phyloP scores from a whole-genome alignment of 2,888 invertebrate genomes.

The Dyspetes luteomarginatus region DNA sequence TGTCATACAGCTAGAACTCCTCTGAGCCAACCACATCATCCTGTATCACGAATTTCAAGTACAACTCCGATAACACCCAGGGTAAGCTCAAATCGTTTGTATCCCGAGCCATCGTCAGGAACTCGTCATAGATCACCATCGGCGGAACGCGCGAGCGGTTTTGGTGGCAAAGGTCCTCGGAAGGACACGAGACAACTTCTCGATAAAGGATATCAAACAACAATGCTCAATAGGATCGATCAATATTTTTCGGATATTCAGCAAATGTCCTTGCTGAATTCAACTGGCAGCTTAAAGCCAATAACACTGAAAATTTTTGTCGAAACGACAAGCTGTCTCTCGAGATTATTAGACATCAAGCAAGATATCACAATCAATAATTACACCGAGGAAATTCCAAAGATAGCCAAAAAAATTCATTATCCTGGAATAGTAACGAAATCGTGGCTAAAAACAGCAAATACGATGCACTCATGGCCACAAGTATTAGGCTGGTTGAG shows the following conservation, averaged over 20 bases:
- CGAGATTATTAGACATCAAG: constrained; percentile 74
- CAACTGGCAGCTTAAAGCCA: constrained; percentile 77
- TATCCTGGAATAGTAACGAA: constrained; percentile 86
- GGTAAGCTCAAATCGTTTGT: constrained; percentile 21
- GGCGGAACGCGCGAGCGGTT: constrained; percentile 74
- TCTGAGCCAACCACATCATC: constrained; percentile 52
- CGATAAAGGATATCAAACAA: constrained; percentile 77
- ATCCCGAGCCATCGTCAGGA: constrained; percentile 59
- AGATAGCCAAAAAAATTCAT: constrained; percentile 84
- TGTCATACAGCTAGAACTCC: constrained; percentile 53
- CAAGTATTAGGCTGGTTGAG: constrained; percentile 85
- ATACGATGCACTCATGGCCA: constrained; percentile 86
- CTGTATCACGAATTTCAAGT: neutral
- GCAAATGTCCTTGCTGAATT: constrained; percentile 72
- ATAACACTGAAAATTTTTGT: constrained; percentile 79
- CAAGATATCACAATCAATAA: constrained; percentile 73
- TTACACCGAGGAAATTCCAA: constrained; percentile 84
- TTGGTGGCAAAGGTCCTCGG: constrained; percentile 71
- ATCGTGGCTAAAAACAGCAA: constrained; percentile 86
- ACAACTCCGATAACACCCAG: constrained; percentile 62
- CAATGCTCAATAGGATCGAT: constrained; percentile 78
- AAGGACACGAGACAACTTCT: constrained; percentile 77
- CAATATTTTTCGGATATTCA: constrained; percentile 72
- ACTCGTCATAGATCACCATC: constrained; percentile 74
- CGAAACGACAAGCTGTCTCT: constrained; percentile 73